phyloP scores from a whole-genome alignment of 1,140 invertebrate species.

The Lutraria rhynchaena region DNA sequence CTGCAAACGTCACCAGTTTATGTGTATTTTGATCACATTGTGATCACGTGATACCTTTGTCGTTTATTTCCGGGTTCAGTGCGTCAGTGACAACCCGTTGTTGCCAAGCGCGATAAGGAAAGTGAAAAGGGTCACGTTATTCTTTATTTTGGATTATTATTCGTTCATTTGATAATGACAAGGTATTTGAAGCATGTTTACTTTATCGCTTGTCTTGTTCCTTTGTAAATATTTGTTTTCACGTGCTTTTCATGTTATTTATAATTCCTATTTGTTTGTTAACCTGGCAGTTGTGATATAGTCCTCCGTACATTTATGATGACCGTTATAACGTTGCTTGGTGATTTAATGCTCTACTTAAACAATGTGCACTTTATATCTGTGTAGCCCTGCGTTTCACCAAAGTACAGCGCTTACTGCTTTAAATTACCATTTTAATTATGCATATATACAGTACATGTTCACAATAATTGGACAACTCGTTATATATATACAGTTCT shows the following conservation, averaged over 20 bases:
- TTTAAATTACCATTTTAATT: too few relatives aligned
- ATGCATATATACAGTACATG: too few relatives aligned
- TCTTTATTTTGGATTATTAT: constrained; percentile 9
- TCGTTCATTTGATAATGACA: constrained; percentile 1
- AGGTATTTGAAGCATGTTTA: constrained; percentile 13
- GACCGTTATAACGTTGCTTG: too few relatives aligned
- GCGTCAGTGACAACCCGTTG: constrained; percentile 55
- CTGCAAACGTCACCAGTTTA: constrained; percentile 33
- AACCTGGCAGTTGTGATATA: too few relatives aligned
- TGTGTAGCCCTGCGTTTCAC: too few relatives aligned
- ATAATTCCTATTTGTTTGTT: too few relatives aligned
- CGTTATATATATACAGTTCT: too few relatives aligned
- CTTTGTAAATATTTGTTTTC: not conserved
- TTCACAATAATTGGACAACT: too few relatives aligned
- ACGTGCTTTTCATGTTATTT: not conserved
- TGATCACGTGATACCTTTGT: constrained; percentile 25
- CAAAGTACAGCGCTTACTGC: too few relatives aligned
- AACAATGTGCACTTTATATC: too few relatives aligned
- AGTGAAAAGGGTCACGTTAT: constrained; percentile 25
- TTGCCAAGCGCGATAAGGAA: constrained; percentile 53
- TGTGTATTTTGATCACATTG: constrained; percentile 52
- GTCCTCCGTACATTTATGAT: too few relatives aligned
- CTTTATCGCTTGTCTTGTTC: not conserved
- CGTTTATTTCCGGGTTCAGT: constrained; percentile 42
- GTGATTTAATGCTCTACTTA: too few relatives aligned